Conservation (phyloP, 2,797 vertebrate species). For the Anolis apletophallus region DNA sequence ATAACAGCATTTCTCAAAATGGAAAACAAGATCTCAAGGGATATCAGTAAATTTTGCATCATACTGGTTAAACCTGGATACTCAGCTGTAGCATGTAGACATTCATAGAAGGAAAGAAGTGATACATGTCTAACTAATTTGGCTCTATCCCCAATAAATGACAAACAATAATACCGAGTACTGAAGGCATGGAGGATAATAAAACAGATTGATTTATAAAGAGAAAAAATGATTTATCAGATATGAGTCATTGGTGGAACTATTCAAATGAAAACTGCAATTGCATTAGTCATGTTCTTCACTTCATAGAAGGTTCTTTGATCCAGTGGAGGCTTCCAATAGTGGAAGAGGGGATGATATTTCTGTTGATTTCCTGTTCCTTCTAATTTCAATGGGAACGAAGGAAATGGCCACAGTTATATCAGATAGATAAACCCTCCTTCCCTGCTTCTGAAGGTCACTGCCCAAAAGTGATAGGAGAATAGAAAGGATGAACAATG, state of each 20-base stretch:
- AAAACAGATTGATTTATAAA: neutral
- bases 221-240: neutral
- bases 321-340: neutral
- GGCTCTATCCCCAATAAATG: neutral
- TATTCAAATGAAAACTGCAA: neutral
- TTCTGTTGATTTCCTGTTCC: neutral
- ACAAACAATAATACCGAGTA: neutral
- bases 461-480: neutral
- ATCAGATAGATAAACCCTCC: too few species aligned
- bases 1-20: conserved; percentile 1
- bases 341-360: neutral
- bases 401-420: too few species aligned
- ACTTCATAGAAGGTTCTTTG: neutral
- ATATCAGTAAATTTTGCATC: neutral
- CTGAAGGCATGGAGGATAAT: neutral
- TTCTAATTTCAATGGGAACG: too few species aligned
- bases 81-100: neutral
- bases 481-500: too few species aligned
- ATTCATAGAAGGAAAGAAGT: neutral
- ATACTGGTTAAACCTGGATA: neutral
- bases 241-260: neutral
- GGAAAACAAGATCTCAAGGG: neutral
- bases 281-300: neutral
- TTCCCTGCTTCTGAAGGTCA: too few species aligned
- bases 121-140: neutral